A percentile compares a stretch with the other conserved stretches of the same genome.
Evolutionary conservation across 2,888 invertebrate genomes (phyloP).

Genomic region (Osmoderma eremita): DNA sequence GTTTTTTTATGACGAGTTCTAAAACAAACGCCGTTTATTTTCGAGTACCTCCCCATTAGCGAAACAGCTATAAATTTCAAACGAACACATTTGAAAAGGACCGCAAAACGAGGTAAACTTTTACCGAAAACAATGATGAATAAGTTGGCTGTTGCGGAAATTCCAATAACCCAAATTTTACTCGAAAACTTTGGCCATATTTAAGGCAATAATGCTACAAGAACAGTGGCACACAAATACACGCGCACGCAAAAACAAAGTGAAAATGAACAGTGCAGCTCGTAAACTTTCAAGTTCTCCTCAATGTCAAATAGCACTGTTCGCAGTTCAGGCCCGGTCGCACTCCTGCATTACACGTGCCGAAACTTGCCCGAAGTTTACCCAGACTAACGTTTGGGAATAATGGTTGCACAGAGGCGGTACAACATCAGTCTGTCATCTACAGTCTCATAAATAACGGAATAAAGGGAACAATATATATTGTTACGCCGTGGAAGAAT

Average conservation of each 20-base stretch:
- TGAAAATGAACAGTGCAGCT: slow-evolving; percentile 30
- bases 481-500: slow-evolving; percentile 38
- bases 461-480: slow-evolving; percentile 47
- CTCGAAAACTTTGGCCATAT: slow-evolving; percentile 33
- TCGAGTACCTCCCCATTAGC: slow-evolving; percentile 8
- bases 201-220: slow-evolving; percentile 28
- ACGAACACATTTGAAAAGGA: slow-evolving; percentile 10
- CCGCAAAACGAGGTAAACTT: slow-evolving; percentile 25
- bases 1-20: not conserved
- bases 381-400: slow-evolving; percentile 50
- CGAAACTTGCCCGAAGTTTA: slow-evolving; percentile 52
- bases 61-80: slow-evolving; percentile 19
- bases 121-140: slow-evolving; percentile 22
- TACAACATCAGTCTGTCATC: slow-evolving; percentile 49
- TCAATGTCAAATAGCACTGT: slow-evolving; percentile 9
- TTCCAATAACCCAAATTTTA: slow-evolving; percentile 35
- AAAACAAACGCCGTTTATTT: slow-evolving; percentile 20
- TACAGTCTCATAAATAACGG: slow-evolving; percentile 52
- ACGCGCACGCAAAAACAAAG: slow-evolving; percentile 16
- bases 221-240: slow-evolving; percentile 1
- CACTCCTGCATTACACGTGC: slow-evolving; percentile 48
- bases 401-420: slow-evolving; percentile 44
- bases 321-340: slow-evolving; percentile 31
- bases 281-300: slow-evolving; percentile 31
- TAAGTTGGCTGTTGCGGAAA: slow-evolving; percentile 27